phyloP scores from a whole-genome alignment of 2,113 vertebrate species.

The Siniperca chuatsi region DNA sequence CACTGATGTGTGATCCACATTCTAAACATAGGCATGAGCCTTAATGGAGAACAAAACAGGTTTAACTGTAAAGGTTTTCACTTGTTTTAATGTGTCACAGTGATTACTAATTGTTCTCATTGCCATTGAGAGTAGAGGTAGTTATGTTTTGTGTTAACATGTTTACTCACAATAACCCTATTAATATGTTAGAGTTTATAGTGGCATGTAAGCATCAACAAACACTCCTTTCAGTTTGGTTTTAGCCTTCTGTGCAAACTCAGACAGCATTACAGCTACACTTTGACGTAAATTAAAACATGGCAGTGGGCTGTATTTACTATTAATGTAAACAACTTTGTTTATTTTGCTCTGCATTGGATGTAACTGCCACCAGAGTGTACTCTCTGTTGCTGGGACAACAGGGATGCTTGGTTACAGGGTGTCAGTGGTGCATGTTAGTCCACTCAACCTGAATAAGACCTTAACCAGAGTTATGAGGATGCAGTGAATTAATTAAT shows the following conservation, averaged over 20 bases:
- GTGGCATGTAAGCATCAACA: neutral
- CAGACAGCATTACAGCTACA: neutral
- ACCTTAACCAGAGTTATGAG: neutral
- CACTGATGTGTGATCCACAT: slow-evolving; percentile 40
- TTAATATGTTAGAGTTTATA: neutral
- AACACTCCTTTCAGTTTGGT: neutral
- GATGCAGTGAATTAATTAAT: neutral
- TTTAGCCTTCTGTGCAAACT: neutral
- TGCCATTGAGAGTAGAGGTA: neutral
- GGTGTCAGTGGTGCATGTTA: neutral
- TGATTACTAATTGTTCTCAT: neutral
- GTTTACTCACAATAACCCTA: neutral
- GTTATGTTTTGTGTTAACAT: neutral
- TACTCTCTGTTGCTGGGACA: neutral
- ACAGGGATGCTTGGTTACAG: neutral
- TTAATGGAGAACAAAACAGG: slow-evolving; percentile 22
- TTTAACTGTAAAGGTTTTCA: slow-evolving; percentile 30
- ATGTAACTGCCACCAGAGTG: neutral
- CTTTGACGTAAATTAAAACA: neutral
- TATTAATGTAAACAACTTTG: neutral
- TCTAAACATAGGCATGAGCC: slow-evolving; percentile 50
- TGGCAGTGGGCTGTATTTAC: neutral
- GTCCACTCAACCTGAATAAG: neutral
- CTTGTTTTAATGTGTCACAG: neutral
- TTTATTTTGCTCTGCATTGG: slow-evolving; percentile 1